Evolutionary conservation across 1,140 invertebrate species (phyloP).

Genomic region (Pomacea maculata): DNA sequence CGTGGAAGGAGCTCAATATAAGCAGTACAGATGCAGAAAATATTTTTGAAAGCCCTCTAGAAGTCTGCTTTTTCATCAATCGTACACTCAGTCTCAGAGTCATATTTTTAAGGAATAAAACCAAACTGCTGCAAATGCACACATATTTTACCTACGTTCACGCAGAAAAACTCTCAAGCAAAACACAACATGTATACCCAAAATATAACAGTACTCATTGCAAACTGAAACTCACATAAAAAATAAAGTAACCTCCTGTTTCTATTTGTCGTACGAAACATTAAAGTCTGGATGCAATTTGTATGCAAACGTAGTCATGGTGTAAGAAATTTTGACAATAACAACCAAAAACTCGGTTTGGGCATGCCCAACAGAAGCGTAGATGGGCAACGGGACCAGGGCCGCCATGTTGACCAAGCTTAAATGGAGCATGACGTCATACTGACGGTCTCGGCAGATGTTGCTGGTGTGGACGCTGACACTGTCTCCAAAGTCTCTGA

Average conservation of each 20-base stretch:
- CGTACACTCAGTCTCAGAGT: background rate
- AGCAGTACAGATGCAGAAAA: background rate
- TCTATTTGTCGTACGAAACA: conserved; percentile 4
- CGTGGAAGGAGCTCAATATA: background rate
- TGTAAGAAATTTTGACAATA: conserved; percentile 17
- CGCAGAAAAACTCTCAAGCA: background rate
- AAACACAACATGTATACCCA: background rate
- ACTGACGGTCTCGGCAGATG: conserved; percentile 10
- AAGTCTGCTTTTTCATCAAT: background rate
- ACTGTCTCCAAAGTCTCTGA: conserved; percentile 20
- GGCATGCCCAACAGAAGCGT: background rate
- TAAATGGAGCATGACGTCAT: conserved; percentile 19
- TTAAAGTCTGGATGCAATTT: conserved; percentile 19
- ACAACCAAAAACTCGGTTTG: conserved; percentile 8
- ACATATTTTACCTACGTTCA: background rate
- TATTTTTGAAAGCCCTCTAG: background rate
- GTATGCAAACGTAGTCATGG: conserved; percentile 8
- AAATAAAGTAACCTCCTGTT: background rate
- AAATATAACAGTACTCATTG: background rate
- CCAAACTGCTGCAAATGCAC: background rate
- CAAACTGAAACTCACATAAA: background rate
- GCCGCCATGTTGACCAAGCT: conserved; percentile 22
- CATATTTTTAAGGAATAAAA: background rate
- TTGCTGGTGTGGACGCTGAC: conserved; percentile 15
- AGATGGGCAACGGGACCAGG: conserved; percentile 6